Percentiles rank a stretch among this genome's conserved stretches.
These are phyloP conservation scores for Morpho achilles DNA, from an alignment of 2,888 invertebrate species.

Conservation along the genomic window DNA sequence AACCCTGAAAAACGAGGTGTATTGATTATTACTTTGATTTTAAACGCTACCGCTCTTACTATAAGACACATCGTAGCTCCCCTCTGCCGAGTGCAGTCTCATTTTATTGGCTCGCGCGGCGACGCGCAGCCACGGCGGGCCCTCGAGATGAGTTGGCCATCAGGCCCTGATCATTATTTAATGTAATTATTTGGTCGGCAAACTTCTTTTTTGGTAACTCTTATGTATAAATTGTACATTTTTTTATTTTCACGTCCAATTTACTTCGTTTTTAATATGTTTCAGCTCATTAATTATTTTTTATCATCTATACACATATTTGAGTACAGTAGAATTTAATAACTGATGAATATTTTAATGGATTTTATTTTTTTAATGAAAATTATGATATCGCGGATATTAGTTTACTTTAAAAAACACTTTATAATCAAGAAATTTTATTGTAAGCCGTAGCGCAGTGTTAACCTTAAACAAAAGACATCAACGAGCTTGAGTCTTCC, in stretches of 20 bases:
- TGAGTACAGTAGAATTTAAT: background rate
- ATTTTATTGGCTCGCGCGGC: constrained; percentile 62
- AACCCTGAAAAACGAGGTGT: background rate
- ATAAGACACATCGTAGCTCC: constrained; percentile 35
- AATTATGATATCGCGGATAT: too few species aligned
- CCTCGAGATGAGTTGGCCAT: constrained; percentile 67
- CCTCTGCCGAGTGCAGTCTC: constrained; percentile 43
- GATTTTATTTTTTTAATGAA: too few species aligned
- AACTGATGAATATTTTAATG: too few species aligned
- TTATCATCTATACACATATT: background rate
- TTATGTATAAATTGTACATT: constrained; percentile 38
- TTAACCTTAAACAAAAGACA: constrained; percentile 62
- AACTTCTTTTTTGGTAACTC: constrained; percentile 61
- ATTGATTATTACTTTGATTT: background rate
- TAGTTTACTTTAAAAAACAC: constrained; percentile 39
- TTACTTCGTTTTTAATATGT: constrained; percentile 14
- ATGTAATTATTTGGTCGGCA: constrained; percentile 71
- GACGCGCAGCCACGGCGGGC: constrained; percentile 56
- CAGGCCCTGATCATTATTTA: constrained; percentile 69
- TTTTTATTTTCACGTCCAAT: constrained; percentile 35
- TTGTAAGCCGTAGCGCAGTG: too few species aligned
- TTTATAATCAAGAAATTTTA: constrained; percentile 34
- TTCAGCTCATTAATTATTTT: background rate
- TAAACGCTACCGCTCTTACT: constrained; percentile 37
- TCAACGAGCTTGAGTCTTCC: constrained; percentile 56